Percentiles rank a stretch among this genome's conserved stretches.
Evolutionary conservation across 2,113 vertebrate genomes (phyloP).

Genomic region (rat (Rattus norvegicus)): DNA sequence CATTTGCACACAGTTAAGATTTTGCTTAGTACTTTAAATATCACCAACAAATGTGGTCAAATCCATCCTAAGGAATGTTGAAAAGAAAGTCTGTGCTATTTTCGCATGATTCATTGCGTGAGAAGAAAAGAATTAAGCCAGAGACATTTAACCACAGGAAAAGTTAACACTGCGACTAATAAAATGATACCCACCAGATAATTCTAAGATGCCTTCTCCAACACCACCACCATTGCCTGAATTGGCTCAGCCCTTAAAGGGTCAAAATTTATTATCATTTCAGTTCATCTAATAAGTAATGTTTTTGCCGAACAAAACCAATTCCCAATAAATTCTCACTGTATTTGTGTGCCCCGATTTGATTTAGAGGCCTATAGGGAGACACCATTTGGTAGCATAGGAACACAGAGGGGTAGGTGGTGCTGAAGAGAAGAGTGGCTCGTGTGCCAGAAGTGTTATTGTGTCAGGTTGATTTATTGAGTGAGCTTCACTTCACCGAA

Average conservation of each 20-base stretch:
- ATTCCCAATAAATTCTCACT: constrained; percentile 99
- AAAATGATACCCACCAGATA: constrained; percentile 13
- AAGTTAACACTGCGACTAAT: constrained; percentile 12
- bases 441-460: constrained; percentile 99
- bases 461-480: constrained; percentile 99
- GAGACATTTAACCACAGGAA: constrained; percentile 39
- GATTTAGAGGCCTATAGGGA: constrained; percentile 99
- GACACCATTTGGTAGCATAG: constrained; percentile 99
- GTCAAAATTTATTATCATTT: constrained; percentile 96
- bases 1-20: not conserved
- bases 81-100: constrained; percentile 7
- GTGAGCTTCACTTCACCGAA: constrained; percentile 99
- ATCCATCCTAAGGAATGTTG: not conserved
- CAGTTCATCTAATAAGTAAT: constrained; percentile 97
- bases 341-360: constrained; percentile 99
- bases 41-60: not conserved
- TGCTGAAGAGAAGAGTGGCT: constrained; percentile 92
- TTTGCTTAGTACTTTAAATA: constrained; percentile 10
- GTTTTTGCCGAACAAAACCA: constrained; percentile 99
- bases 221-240: constrained; percentile 82
- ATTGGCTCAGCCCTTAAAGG: constrained; percentile 87
- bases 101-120: not conserved
- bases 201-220: constrained; percentile 66
- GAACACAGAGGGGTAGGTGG: constrained; percentile 97
- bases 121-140: constrained; percentile 1